Base-by-base conservation (phyloP, 2,113 vertebrate species). In the Equus przewalskii region DNA sequence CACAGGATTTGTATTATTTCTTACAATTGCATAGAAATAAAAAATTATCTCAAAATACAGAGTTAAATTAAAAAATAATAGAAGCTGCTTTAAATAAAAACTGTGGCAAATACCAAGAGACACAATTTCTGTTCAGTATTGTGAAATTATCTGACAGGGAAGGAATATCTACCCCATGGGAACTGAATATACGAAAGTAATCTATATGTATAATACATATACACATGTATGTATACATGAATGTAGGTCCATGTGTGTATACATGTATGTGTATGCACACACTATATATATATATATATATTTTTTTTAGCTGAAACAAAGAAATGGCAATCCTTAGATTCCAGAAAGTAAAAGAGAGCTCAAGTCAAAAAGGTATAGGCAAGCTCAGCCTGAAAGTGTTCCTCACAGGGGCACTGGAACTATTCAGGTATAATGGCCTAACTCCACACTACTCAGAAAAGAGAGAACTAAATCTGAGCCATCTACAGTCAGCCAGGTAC, bases 401-500 rank as follows among this genome's bases (percentile, higher is more conserved):
- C 21, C 51, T 54, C 51, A 18, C 4, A n/a, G 41, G 24, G 2
- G 9, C 62, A 4, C 21, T 46, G 14, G 3, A 30, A 6, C 12
- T 24, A 7, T 22, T 46, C 28, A n/a, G 14, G 15, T 73, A 6
- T 18, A 28, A 10, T 49, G 30, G 16, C 24, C 51, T 54, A 54
- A 54, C 13, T 13, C 51, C 51, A 54, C 51, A 54, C 51, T 54
- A 56, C 14, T 65, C n/a, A 65, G 19, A 64, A 65, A 65, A 26
- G n/a, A 44, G 46, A 56, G 22, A 91, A 8, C 30, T 28, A 36
- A n/a, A 58, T 33, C 0, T 10, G 18, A 36, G 10, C 30, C 44
- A 16, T 2, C 24, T 36, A 7, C 0, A 14, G 1, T 16, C 56
- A 64, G 5, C 18, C 4, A 14, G 33, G 16, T 41, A 16, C 6